Percentiles rank a stretch among this genome's conserved stretches.
These are phyloP conservation scores for Phylloscopus whistleri DNA, from an alignment of 2,113 vertebrate genomes.

Conservation along the genomic window DNA sequence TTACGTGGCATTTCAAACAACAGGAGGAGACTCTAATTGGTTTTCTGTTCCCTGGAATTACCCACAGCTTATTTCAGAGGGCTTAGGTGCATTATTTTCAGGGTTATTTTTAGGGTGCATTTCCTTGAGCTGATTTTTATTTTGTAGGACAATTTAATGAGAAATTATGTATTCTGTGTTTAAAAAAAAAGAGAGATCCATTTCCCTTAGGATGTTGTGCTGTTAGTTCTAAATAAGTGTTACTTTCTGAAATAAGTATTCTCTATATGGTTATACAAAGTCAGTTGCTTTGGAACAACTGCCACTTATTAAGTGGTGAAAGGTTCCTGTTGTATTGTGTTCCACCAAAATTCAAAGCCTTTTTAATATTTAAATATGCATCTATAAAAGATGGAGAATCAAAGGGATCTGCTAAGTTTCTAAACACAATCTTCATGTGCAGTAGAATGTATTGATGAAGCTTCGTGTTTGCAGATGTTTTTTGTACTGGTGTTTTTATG, in stretches of 20 bases:
- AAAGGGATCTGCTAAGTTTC: background rate
- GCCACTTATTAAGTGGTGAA: background rate
- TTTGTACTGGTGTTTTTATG: background rate
- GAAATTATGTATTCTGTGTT: background rate
- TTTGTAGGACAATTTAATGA: background rate
- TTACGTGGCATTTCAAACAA: background rate
- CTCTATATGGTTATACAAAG: accelerated
- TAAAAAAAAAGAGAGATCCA: background rate
- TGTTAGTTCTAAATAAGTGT: background rate
- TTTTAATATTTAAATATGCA: background rate
- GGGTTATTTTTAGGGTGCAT: background rate
- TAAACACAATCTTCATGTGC: background rate
- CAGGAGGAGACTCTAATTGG: background rate
- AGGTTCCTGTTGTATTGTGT: background rate
- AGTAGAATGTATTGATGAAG: background rate
- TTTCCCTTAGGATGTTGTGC: background rate
- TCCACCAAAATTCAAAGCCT: background rate
- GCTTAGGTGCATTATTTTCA: background rate
- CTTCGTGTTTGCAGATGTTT: background rate
- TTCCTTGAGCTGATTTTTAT: background rate
- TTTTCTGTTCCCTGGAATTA: background rate
- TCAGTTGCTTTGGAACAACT: background rate
- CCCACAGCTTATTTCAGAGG: background rate
- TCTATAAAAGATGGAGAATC: background rate
- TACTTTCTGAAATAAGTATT: background rate